A percentile compares a stretch with the other conserved stretches of the same genome.
phyloP scores from a whole-genome alignment of 2,113 vertebrate species.

The Athene cunicularia region DNA sequence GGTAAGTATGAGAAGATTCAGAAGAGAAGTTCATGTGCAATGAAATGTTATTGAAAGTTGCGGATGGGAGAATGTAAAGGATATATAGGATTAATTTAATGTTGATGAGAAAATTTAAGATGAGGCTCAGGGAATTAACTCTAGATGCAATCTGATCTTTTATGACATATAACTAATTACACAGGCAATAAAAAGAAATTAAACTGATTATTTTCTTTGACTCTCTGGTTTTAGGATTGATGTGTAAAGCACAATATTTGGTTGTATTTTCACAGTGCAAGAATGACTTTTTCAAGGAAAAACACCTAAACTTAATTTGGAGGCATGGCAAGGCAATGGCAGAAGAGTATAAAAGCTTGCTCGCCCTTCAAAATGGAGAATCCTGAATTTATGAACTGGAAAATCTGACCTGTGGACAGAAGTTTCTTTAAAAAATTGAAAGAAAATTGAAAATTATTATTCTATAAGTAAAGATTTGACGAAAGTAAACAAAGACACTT shows the following conservation, averaged over 20 bases:
- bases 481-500: not conserved
- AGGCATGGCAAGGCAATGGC: not conserved
- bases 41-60: not conserved
- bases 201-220: slow-evolving; percentile 44
- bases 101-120: slow-evolving; percentile 53
- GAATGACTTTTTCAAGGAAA: not conserved
- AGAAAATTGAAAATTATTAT: not conserved
- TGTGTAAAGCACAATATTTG: not conserved
- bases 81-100: slow-evolving; percentile 45
- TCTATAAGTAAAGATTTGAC: not conserved
- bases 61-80: not conserved
- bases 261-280: not conserved
- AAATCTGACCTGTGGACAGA: not conserved
- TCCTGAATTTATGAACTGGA: not conserved
- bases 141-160: slow-evolving; percentile 52
- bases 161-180: slow-evolving; percentile 63
- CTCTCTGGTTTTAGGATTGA: not conserved
- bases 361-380: not conserved
- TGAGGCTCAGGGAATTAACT: slow-evolving; percentile 34
- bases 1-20: not conserved
- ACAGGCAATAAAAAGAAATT: slow-evolving; percentile 51
- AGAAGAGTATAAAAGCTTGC: not conserved
- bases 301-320: not conserved
- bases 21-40: not conserved
- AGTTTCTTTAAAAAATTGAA: not conserved